phyloP scores from a whole-genome alignment of 2,113 vertebrate genomes.

The Corythaixoides concolor region DNA sequence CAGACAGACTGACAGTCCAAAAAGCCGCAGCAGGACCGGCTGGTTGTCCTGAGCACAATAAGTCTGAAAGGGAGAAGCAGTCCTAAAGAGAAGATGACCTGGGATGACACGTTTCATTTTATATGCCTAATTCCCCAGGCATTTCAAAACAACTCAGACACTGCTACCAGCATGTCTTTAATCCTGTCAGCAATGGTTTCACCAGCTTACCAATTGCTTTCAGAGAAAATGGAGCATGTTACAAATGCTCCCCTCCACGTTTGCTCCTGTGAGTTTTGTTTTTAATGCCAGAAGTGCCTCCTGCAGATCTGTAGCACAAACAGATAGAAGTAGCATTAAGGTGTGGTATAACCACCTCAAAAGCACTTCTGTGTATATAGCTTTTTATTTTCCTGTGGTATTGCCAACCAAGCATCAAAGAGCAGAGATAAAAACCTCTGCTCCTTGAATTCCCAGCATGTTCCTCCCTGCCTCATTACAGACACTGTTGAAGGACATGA shows the following conservation, averaged over 20 bases:
- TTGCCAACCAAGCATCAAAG: slow-evolving; percentile 6
- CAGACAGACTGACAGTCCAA: neutral
- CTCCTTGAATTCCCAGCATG: neutral
- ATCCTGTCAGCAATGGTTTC: neutral
- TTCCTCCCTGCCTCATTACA: slow-evolving; percentile 44
- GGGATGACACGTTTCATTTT: neutral
- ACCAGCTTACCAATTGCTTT: slow-evolving; percentile 3
- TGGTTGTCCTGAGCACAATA: neutral
- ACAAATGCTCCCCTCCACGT: neutral
- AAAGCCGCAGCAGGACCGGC: neutral
- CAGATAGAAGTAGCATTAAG: neutral
- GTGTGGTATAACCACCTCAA: neutral
- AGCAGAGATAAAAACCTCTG: neutral
- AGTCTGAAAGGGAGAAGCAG: neutral
- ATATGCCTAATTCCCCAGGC: neutral
- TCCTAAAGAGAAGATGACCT: neutral
- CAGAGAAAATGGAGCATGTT: slow-evolving; percentile 8
- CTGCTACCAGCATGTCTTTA: neutral
- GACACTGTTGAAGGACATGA: slow-evolving; percentile 16
- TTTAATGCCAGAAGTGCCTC: neutral
- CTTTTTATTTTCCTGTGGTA: slow-evolving; percentile 7
- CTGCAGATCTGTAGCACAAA: neutral
- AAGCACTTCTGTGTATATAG: slow-evolving; percentile 21
- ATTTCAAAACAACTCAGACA: neutral
- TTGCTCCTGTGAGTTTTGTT: neutral